These are phyloP conservation scores for Mesoclemmys tuberculata DNA, from an alignment of 2,113 vertebrate species.

Conservation along the genomic window DNA sequence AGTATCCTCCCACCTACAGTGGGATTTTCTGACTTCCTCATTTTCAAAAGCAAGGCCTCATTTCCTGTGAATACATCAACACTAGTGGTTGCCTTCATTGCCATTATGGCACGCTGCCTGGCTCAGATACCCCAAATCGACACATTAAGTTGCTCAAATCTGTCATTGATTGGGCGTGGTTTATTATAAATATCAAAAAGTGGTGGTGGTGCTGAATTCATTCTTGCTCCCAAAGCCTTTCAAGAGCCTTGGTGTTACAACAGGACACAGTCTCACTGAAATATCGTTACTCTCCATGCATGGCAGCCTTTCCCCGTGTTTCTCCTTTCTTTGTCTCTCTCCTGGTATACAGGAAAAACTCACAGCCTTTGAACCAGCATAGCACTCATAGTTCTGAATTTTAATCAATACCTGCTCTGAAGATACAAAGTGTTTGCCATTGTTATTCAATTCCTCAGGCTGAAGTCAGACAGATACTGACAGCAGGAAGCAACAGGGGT, in stretches of 20 bases:
- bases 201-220: neutral
- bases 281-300: neutral
- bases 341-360: accelerated
- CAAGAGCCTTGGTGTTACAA: neutral
- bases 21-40: neutral
- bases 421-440: neutral
- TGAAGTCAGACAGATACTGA: neutral
- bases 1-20: neutral
- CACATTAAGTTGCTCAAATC: accelerated
- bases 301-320: accelerated
- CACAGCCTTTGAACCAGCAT: neutral
- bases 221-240: neutral
- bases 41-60: neutral
- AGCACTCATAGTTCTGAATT: neutral
- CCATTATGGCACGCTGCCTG: neutral
- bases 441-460: neutral
- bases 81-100: accelerated
- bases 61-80: neutral
- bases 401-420: neutral
- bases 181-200: neutral
- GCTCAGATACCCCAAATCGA: accelerated
- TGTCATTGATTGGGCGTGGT: accelerated
- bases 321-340: neutral
- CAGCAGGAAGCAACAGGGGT: neutral
- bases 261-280: accelerated